phyloP scores from a whole-genome alignment of 2,888 invertebrate genomes.

The Apantesis nais region DNA sequence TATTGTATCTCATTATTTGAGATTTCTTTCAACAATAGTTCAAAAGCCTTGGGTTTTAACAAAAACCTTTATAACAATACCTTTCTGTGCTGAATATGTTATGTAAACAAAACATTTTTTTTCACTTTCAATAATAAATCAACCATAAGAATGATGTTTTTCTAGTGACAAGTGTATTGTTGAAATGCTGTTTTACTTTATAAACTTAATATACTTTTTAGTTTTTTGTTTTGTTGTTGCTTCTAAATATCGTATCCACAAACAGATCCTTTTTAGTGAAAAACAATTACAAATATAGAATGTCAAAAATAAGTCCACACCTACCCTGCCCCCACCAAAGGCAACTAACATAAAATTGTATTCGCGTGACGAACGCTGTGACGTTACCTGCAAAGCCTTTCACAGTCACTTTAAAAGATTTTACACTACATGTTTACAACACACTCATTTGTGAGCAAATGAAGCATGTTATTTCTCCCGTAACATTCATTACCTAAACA shows the following conservation, averaged over 20 bases:
- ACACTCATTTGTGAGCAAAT: neutral
- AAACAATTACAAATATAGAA: neutral
- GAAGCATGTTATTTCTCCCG: neutral
- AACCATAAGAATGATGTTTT: neutral
- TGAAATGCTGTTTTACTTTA: neutral
- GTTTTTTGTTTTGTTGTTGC: too few relatives aligned
- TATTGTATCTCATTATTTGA: neutral
- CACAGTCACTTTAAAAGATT: slow-evolving; percentile 1
- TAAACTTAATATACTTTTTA: too few relatives aligned
- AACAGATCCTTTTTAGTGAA: neutral
- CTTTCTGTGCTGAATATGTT: neutral
- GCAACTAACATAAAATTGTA: slow-evolving; percentile 5
- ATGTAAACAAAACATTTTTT: neutral
- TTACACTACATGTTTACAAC: neutral
- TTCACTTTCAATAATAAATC: neutral
- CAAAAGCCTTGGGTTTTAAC: neutral
- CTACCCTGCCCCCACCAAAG: slow-evolving; percentile 10
- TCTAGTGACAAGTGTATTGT: neutral
- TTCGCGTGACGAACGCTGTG: slow-evolving; percentile 19
- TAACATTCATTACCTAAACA: neutral
- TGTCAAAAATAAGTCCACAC: neutral
- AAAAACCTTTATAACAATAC: neutral
- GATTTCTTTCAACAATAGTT: neutral
- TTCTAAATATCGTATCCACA: neutral
- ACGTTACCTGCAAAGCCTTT: slow-evolving; percentile 23